phyloP scores from a whole-genome alignment of 2,797 vertebrate genomes.

The Brotula barbata region DNA sequence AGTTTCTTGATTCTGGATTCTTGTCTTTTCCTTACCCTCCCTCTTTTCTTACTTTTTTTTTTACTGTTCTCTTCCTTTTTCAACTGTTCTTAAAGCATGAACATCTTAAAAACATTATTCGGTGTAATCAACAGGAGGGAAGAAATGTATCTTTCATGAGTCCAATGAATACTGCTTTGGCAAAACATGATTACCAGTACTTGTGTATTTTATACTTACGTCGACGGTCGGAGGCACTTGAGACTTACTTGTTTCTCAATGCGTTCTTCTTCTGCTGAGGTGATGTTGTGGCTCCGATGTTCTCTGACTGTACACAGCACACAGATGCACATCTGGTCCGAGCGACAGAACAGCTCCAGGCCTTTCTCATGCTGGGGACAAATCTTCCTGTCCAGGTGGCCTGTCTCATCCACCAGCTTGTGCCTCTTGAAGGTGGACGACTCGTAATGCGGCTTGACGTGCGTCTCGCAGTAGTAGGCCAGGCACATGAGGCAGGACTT shows the following conservation, averaged over 20 bases:
- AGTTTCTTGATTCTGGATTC: no score
- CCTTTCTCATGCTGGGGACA: constrained; percentile 84
- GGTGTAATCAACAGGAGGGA: no score
- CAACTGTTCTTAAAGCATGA: no score
- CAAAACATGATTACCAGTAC: no score
- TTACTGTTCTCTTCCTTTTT: no score
- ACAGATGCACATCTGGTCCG: constrained; percentile 84
- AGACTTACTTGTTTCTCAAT: constrained; percentile 76
- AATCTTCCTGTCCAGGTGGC: constrained; percentile 82
- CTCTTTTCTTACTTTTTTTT: no score
- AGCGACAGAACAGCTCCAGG: constrained; percentile 82
- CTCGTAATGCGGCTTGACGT: constrained; percentile 82
- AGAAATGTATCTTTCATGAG: no score
- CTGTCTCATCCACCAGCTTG: constrained; percentile 83
- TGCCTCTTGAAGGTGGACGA: constrained; percentile 83
- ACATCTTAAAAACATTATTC: no score
- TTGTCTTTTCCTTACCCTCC: no score
- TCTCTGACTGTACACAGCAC: constrained; percentile 80
- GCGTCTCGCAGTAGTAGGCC: constrained; percentile 82
- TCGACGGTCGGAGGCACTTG: background rate
- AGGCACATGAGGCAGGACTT: constrained; percentile 83
- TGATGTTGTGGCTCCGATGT: constrained; percentile 79
- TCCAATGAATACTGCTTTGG: no score
- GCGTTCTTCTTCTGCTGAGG: constrained; percentile 82
- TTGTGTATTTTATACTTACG: no score